phyloP scores from a whole-genome alignment of 2,113 vertebrate species.

The Xiphophorus couchianus region DNA sequence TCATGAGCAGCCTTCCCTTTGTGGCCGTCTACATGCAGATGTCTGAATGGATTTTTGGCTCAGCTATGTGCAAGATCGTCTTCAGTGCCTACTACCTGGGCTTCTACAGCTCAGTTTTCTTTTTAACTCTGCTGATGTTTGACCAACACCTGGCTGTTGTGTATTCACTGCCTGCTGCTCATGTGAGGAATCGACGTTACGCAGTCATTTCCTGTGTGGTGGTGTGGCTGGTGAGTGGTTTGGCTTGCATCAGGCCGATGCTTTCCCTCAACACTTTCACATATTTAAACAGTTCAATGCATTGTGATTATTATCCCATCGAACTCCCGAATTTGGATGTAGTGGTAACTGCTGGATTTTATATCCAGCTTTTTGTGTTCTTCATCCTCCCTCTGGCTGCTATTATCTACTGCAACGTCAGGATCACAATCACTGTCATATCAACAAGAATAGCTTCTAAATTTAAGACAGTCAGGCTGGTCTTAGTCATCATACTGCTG shows the following conservation, averaged over 20 bases:
- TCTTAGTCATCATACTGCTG: slow-evolving; percentile 82
- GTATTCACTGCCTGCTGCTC: slow-evolving; percentile 69
- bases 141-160: slow-evolving; percentile 87
- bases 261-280: slow-evolving; percentile 43
- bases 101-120: slow-evolving; percentile 85
- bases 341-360: slow-evolving; percentile 52
- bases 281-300: rapidly evolving
- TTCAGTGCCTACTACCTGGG: slow-evolving; percentile 77
- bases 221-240: slow-evolving; percentile 78
- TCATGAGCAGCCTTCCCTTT: slow-evolving; percentile 83
- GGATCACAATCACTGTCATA: slow-evolving; percentile 78
- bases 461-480: slow-evolving; percentile 81
- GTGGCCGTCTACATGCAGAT: slow-evolving; percentile 71
- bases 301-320: slow-evolving; percentile 38
- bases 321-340: rapidly evolving
- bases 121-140: slow-evolving; percentile 83
- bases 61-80: slow-evolving; percentile 78
- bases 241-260: slow-evolving; percentile 75
- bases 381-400: slow-evolving; percentile 80
- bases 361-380: slow-evolving; percentile 79
- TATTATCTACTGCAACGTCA: slow-evolving; percentile 80
- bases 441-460: slow-evolving; percentile 77
- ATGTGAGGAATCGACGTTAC: slow-evolving; percentile 70
- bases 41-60: slow-evolving; percentile 80
- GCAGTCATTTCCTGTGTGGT: slow-evolving; percentile 38